Percentiles rank a stretch among this genome's conserved stretches.
These are phyloP conservation scores for Melanotaenia parkinsoni DNA, from an alignment of 2,797 vertebrate genomes.

Conservation along the genomic window DNA sequence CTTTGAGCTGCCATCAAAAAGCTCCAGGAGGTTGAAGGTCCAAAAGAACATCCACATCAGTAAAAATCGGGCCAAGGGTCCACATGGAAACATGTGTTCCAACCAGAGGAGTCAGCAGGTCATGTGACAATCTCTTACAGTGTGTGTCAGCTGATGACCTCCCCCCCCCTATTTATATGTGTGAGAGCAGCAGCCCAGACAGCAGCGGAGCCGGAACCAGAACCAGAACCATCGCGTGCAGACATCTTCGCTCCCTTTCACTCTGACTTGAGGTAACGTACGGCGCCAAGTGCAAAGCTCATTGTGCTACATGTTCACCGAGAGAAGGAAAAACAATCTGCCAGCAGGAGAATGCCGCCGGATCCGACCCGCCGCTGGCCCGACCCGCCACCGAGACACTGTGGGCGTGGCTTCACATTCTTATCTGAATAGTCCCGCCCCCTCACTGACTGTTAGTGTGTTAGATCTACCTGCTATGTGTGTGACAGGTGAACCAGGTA, in stretches of 20 bases:
- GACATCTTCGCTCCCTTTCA: slow-evolving; percentile 61
- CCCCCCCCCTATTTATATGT: neutral
- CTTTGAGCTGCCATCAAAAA: slow-evolving; percentile 20
- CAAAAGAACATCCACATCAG: neutral
- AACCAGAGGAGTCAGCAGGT: neutral
- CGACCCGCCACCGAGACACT: slow-evolving; percentile 37
- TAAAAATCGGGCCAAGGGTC: neutral
- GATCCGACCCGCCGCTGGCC: too few relatives aligned
- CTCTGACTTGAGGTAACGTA: slow-evolving; percentile 96
- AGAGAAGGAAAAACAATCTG: slow-evolving; percentile 53
- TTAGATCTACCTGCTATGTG: slow-evolving; percentile 1
- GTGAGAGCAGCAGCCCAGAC: slow-evolving; percentile 45
- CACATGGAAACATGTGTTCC: neutral
- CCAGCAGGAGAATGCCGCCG: slow-evolving; percentile 51
- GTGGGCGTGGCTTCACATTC: slow-evolving; percentile 63
- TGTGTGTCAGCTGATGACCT: neutral
- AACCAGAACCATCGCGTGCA: too few relatives aligned
- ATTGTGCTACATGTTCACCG: slow-evolving; percentile 93
- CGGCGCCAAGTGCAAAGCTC: slow-evolving; percentile 94
- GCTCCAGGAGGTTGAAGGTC: neutral
- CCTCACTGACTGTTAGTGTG: neutral
- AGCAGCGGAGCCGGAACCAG: slow-evolving; percentile 76
- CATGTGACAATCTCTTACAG: slow-evolving; percentile 1
- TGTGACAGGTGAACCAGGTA: neutral
- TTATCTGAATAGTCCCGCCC: neutral